phyloP scores from a whole-genome alignment of 2,888 invertebrate genomes.

The Stenchaetothrips biformis region DNA sequence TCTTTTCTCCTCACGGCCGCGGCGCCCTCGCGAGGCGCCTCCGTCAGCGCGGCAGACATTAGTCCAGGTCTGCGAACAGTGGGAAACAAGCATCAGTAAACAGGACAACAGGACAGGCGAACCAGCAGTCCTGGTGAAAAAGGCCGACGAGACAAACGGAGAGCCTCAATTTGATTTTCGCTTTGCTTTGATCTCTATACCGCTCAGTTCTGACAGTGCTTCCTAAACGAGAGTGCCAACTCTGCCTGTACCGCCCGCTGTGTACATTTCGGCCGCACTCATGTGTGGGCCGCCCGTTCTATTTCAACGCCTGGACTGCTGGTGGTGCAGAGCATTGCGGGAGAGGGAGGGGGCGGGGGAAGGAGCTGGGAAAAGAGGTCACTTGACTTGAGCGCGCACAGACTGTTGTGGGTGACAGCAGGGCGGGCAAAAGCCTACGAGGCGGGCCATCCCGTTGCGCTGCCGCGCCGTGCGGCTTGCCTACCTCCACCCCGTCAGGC shows the following conservation, averaged over 20 bases:
- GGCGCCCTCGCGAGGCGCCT: background rate
- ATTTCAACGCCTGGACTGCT: background rate
- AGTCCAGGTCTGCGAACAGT: background rate
- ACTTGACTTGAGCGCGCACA: too few relatives aligned
- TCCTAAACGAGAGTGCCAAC: too few relatives aligned
- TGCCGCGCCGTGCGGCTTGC: background rate
- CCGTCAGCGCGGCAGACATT: background rate
- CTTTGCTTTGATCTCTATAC: too few relatives aligned
- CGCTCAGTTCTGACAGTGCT: too few relatives aligned
- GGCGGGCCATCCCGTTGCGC: background rate
- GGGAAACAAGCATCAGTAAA: background rate
- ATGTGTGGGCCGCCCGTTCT: background rate
- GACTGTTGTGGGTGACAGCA: too few relatives aligned
- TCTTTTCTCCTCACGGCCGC: background rate
- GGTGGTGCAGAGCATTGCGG: background rate
- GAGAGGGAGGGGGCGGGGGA: background rate
- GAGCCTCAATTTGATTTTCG: too few relatives aligned
- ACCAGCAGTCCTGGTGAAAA: too few relatives aligned
- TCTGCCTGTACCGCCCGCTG: too few relatives aligned
- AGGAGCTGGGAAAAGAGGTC: background rate
- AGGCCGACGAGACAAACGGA: too few relatives aligned
- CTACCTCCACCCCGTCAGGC: background rate
- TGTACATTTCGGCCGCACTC: too few relatives aligned
- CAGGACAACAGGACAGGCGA: background rate
- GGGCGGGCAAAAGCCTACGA: background rate